Percentiles rank a stretch among this genome's conserved stretches.
These are phyloP conservation scores for Meleagris gallopavo DNA, from an alignment of 2,113 vertebrate genomes.

Conservation along the genomic window DNA sequence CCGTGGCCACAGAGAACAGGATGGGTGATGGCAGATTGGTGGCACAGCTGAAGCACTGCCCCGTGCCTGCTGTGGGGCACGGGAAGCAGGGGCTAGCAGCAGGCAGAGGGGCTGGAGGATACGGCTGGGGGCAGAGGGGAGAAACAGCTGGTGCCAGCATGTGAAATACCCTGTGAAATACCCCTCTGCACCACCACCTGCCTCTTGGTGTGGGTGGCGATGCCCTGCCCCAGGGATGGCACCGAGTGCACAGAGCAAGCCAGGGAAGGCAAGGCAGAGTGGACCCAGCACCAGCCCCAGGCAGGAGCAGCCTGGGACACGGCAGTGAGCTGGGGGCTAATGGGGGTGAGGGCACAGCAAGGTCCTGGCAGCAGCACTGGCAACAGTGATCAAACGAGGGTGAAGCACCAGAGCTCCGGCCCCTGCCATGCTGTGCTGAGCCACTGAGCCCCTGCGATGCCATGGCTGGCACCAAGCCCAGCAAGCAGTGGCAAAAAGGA, in stretches of 20 bases:
- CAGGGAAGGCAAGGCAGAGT: neutral
- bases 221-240: rapidly evolving
- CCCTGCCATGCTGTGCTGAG: rapidly evolving
- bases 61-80: neutral
- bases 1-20: rapidly evolving
- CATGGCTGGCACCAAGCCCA: neutral
- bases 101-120: neutral
- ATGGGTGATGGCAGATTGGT: neutral
- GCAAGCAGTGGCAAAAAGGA: neutral
- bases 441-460: rapidly evolving
- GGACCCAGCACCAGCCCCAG: neutral
- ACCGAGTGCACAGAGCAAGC: rapidly evolving
- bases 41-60: neutral
- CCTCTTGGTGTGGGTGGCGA: neutral
- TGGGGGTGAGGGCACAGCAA: neutral
- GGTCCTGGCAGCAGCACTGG: neutral
- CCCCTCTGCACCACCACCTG: neutral
- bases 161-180: constrained; percentile 64
- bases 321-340: neutral
- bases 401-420: neutral
- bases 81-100: rapidly evolving
- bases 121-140: neutral
- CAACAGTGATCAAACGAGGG: neutral
- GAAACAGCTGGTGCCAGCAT: constrained; percentile 48
- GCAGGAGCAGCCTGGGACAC: neutral